Conservation (phyloP, 2,888 invertebrate genomes). For the Deladenus siricidicola region DNA sequence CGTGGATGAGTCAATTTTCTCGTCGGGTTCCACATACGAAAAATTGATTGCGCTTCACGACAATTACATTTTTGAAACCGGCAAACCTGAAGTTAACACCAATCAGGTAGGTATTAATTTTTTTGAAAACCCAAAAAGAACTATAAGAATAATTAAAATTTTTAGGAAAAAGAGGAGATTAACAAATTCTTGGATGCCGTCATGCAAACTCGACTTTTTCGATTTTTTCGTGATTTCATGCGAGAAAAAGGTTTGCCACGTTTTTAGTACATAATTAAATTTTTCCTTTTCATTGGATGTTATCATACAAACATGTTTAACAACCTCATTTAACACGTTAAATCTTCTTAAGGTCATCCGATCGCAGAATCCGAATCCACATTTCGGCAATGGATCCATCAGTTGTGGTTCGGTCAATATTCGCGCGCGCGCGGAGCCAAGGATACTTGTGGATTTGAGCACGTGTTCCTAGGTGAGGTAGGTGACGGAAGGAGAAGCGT, state of each 20-base stretch:
- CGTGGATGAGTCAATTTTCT: conserved; percentile 19
- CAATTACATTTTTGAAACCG: conserved; percentile 70
- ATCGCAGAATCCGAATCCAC: conserved; percentile 33
- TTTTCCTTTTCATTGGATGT: not conserved
- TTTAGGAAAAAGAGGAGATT: conserved; percentile 45
- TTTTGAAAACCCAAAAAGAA: too few relatives aligned
- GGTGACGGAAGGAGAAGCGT: not conserved
- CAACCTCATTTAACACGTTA: not conserved
- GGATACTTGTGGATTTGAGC: conserved; percentile 85
- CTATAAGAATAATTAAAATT: not conserved
- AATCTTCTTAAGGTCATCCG: conserved; percentile 35
- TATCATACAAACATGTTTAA: conserved; percentile 1
- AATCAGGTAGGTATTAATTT: conserved; percentile 18
- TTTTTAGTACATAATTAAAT: not conserved
- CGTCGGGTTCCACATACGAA: conserved; percentile 62
- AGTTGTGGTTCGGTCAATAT: conserved; percentile 65
- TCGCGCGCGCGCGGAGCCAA: conserved; percentile 66
- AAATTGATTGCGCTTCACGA: conserved; percentile 70
- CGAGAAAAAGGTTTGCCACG: conserved; percentile 11
- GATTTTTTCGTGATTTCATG: conserved; percentile 21
- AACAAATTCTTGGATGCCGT: conserved; percentile 16
- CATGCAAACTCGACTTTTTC: conserved; percentile 33
- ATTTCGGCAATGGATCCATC: conserved; percentile 53
- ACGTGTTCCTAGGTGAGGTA: conserved; percentile 79
- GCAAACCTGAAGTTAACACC: conserved; percentile 40